Base-by-base conservation (phyloP, 2,113 vertebrate genomes). In the Stomatorhinus ivindoensis region DNA sequence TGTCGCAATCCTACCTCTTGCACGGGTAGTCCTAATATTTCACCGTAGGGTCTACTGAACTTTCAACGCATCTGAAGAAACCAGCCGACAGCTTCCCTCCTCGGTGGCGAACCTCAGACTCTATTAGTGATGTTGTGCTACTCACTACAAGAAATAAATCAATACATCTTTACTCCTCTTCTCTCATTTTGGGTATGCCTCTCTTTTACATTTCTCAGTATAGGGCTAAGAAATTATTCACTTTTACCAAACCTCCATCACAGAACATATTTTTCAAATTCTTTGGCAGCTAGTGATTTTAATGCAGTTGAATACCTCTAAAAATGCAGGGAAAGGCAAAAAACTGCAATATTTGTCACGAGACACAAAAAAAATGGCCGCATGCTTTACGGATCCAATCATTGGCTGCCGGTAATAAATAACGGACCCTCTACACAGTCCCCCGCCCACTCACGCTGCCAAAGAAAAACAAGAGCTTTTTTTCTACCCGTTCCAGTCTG, bases 401-500 rank as follows among this genome's bases (percentile, higher is more conserved):
- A 19, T 1, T 42, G 13, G 31, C 35, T 17, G 2, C 4, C 11
- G 31, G 39, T 76, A 76, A 76, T 39, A 15, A 76, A 76, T 76
- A 76, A 76, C 0, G 73, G 13, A 42, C 35, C 73, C 31, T 76
- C 35, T 84, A 84, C 44, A 47, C 50, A 1, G 85, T 53, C 85
- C 35, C 6, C 31, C 50, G 13, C 19, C 15, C 5, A 31, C 39
- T 61, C 27, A 55, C 7, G 5, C 51, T 53, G 31, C 50, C 86
- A 42, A 35, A 42, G 55, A 42, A 10, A 65, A 65, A 61, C 51
- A 44, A 87, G 87, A 61, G 47, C 47, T n/a, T 51, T 80, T 80
- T 51, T 86, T 53, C 47, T 53, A 31, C 1, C 44, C 85, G 90
- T 92, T 92, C 92, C 73, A n/a, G 27, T 65, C 86, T 55, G 86